Base-by-base conservation (phyloP, 2,888 invertebrate species). In the Aphrophora alni region DNA sequence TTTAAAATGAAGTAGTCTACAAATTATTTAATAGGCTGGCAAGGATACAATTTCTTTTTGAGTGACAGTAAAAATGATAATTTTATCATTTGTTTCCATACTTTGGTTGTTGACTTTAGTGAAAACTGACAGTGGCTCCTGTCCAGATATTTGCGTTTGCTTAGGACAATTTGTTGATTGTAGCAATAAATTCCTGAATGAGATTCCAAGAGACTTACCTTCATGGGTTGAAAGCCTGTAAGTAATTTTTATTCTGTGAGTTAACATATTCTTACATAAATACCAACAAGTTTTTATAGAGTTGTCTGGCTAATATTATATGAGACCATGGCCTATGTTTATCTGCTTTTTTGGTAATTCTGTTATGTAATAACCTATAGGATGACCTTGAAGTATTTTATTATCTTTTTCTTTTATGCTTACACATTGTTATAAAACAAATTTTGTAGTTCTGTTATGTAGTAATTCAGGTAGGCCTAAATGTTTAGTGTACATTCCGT, bases 221-320 rank as follows among this genome's bases (percentile, higher is more conserved):
- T 87, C 86, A 33, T 88, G 89, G 89, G 87, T 87, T 27, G 87
- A 87, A 82, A 85, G 82, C 38, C 83, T 89, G 88, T 89, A 82
- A 88, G 88, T 87, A 84, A 71, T 59, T 28, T 27, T 27, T 44
- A 33, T 33, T n/a, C n/a, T 33, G 33, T 33, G 3, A 33, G 33
- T 33, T 33, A 33, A 5, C 33, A 33, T n/a, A n/a, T n/a, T n/a
- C 33, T 33, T 33, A 33, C 8, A 33, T 33, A 33, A 33, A n/a
- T n/a, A n/a, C n/a, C n/a, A n/a, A n/a, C n/a, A n/a, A n/a, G n/a
- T n/a, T n/a, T n/a, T n/a, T n/a, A n/a, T n/a, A n/a, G n/a, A n/a
- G n/a, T n/a, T n/a, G n/a, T n/a, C n/a, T n/a, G n/a, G n/a, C n/a
- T n/a, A n/a, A n/a, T n/a, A n/a, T n/a, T n/a, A n/a, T n/a, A n/a